phyloP scores from a whole-genome alignment of 2,888 invertebrate species.

The Masnerella sp. region DNA sequence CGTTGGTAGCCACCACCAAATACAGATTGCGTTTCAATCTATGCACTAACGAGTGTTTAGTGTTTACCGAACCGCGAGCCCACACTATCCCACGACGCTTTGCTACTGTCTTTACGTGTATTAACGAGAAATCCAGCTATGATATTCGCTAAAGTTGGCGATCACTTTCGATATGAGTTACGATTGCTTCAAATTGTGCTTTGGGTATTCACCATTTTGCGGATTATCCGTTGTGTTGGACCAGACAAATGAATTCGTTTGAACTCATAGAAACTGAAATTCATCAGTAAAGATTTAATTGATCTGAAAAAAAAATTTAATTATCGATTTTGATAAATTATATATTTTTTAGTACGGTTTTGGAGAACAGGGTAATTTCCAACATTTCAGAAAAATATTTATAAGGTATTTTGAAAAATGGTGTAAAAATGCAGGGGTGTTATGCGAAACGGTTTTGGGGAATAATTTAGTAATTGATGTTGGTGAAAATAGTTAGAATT shows the following conservation, averaged over 20 bases:
- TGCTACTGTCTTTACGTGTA: conserved; percentile 71
- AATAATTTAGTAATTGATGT: conserved; percentile 17
- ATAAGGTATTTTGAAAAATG: too few species aligned
- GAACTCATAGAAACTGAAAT: not conserved
- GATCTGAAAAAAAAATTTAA: too few species aligned
- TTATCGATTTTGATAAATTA: too few species aligned
- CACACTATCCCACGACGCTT: conserved; percentile 64
- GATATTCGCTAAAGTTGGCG: conserved; percentile 58
- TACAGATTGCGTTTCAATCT: conserved; percentile 77
- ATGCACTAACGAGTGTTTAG: conserved; percentile 77
- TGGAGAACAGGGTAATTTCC: too few species aligned
- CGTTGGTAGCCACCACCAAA: conserved; percentile 69
- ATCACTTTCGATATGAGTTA: conserved; percentile 57
- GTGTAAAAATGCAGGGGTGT: too few species aligned
- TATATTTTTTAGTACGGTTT: too few species aligned
- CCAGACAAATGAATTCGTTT: conserved; percentile 30
- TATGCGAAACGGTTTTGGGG: too few species aligned
- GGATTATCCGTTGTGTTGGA: conserved; percentile 28
- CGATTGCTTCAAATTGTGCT: conserved; percentile 45
- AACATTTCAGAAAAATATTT: too few species aligned
- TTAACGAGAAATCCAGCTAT: conserved; percentile 66
- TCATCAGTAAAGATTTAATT: not conserved
- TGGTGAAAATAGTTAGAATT: conserved; percentile 22
- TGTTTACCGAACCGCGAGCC: conserved; percentile 76
- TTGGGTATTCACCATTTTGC: conserved; percentile 9